Evolutionary conservation across 2,113 vertebrate species (phyloP).

Genomic region (Ondatra zibethicus): DNA sequence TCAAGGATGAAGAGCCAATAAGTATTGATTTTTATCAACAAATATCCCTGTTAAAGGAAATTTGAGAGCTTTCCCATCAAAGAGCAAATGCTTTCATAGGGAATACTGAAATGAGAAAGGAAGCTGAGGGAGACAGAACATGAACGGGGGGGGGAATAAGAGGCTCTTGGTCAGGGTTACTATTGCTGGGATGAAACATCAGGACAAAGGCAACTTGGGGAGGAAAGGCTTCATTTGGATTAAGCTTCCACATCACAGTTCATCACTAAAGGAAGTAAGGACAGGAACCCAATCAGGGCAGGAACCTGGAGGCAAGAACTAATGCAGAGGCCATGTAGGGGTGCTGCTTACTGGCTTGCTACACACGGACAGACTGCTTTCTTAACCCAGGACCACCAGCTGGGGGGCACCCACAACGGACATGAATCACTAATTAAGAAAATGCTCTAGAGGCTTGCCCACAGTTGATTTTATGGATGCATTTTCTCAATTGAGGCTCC

Average conservation of each 20-base stretch:
- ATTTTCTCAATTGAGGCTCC: neutral
- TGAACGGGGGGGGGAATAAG: neutral
- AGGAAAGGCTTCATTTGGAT: neutral
- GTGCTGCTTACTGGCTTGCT: neutral
- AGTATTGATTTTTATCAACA: neutral
- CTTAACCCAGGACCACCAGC: neutral
- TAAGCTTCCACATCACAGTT: neutral
- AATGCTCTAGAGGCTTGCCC: neutral
- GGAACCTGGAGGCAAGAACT: neutral
- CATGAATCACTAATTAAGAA: neutral
- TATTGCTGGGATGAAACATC: neutral
- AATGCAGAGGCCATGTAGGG: neutral
- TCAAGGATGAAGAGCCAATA: neutral
- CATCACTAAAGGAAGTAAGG: neutral
- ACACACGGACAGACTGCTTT: neutral
- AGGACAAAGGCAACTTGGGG: neutral
- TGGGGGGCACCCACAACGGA: neutral
- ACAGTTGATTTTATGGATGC: neutral
- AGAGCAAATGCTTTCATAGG: neutral
- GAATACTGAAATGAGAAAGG: neutral
- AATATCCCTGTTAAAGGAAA: neutral
- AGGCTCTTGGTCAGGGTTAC: neutral
- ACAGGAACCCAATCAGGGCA: neutral
- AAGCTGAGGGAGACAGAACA: neutral
- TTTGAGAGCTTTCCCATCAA: neutral